Percentiles rank a stretch among this genome's conserved stretches.
Evolutionary conservation across 2,797 vertebrate genomes (phyloP).

Genomic region (Siniperca undulata): DNA sequence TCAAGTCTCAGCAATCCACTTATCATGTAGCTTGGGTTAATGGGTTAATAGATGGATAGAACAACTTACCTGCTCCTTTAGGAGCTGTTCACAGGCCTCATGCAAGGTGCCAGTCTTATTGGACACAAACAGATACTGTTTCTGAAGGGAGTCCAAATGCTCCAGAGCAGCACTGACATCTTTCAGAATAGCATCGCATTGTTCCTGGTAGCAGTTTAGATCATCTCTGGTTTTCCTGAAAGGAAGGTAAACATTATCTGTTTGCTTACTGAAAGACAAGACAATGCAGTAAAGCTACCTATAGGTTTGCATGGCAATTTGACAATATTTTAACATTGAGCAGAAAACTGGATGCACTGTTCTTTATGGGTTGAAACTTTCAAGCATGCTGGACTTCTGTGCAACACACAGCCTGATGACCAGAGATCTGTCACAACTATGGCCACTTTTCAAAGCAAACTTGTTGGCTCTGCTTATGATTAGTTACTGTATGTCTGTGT

Average conservation of each 20-base stretch:
- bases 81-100: slow-evolving; percentile 96
- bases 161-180: slow-evolving; percentile 93
- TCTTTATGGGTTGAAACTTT: background rate
- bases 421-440: background rate
- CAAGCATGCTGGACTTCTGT: background rate
- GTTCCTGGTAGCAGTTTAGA: slow-evolving; percentile 95
- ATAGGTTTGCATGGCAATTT: background rate
- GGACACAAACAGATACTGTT: slow-evolving; percentile 98
- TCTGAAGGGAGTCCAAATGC: slow-evolving; percentile 94
- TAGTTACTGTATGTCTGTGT: background rate
- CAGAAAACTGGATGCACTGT: background rate
- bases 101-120: slow-evolving; percentile 97
- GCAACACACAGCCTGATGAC: too few species aligned
- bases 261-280: background rate
- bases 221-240: slow-evolving; percentile 93
- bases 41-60: background rate
- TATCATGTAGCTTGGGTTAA: background rate
- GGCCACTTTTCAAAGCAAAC: background rate
- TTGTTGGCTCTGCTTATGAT: background rate
- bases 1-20: background rate
- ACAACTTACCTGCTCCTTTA: slow-evolving; percentile 94
- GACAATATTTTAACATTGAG: background rate
- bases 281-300: background rate
- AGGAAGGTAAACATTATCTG: slow-evolving; percentile 59
- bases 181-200: slow-evolving; percentile 93